phyloP scores from a whole-genome alignment of 2,797 vertebrate species.

The Phataginus tricuspis region DNA sequence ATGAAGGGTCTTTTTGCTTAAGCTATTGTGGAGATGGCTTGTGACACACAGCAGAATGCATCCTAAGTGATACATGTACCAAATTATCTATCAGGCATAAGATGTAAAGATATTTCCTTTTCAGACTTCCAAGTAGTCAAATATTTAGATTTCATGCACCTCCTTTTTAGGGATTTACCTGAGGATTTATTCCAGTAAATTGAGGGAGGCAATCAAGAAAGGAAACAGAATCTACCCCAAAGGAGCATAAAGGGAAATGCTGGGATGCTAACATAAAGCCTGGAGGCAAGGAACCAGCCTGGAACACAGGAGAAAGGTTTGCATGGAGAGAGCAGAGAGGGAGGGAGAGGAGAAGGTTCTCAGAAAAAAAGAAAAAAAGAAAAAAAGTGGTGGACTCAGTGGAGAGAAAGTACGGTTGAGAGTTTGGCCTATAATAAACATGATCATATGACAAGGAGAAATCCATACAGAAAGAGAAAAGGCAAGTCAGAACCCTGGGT shows the following conservation, averaged over 20 bases:
- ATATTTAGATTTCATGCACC: not conserved
- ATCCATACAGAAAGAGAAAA: not conserved
- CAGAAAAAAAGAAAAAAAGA: not conserved
- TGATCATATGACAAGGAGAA: not conserved
- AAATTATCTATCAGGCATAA: not conserved
- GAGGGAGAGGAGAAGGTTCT: too few relatives aligned
- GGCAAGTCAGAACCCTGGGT: accelerated
- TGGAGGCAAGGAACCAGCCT: not conserved
- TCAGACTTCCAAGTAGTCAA: not conserved
- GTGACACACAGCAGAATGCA: not conserved
- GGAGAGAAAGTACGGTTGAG: not conserved
- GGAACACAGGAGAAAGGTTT: not conserved
- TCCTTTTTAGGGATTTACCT: not conserved
- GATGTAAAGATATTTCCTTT: not conserved
- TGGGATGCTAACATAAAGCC: too few relatives aligned
- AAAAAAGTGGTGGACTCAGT: not conserved
- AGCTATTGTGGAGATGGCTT: not conserved
- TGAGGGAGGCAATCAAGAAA: not conserved
- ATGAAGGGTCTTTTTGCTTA: not conserved
- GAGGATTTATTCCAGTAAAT: not conserved
- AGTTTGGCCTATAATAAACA: not conserved
- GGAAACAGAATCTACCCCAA: not conserved
- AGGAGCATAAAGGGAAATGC: not conserved
- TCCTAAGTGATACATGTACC: not conserved
- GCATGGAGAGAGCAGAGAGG: too few relatives aligned